Base-by-base conservation (phyloP, 2,888 invertebrate species). In the Erpobdella octoculata region DNA sequence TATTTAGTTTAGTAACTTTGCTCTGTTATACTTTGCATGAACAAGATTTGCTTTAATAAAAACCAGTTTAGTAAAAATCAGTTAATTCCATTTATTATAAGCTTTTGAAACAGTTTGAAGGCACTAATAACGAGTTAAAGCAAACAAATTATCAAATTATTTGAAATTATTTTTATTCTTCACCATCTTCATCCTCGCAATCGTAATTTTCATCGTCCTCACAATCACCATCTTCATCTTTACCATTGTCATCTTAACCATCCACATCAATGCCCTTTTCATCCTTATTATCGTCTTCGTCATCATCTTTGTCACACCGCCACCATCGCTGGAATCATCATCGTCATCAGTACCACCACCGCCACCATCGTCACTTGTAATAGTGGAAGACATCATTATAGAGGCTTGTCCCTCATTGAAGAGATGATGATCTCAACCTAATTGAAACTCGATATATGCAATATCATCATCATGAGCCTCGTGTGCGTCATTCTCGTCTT, bases 291-390 rank as follows among this genome's bases (percentile, higher is more conserved):
- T 61, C 61, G 15, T 61, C 61, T 28, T 8, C 4, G 31, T 3
- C 61, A 61, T 28, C 61, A 61, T 61, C 61, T 15, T 41, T 41
- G n/a, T 41, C 46, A 41, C 46, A 41, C n/a, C 46, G n/a, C n/a
- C 46, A 41, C n/a, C 46, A 41, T 41, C 46, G 46, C n/a, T 41
- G n/a, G 12, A 12, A 41, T 41, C 46, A 41, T 41, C 46, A 41
- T 41, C 46, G 46, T 41, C n/a, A 41, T 41, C n/a, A 41, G 12
- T n/a, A n/a, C n/a, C 46, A 41, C n/a, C 46, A 41, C n/a, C 46
- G n/a, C 46, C 46, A 41, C n/a, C 46, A 41, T 41, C 46, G n/a
- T 41, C 46, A 41, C 46, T 15, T 41, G 46, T 15, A 15, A n/a
- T 15, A 12, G 46, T n/a, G 46, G 46, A 12, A n/a, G n/a, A 41